A percentile compares a stretch with the other conserved stretches of the same genome.
Conservation (phyloP, 2,113 vertebrate species). For the Motacilla tschutschensis region DNA sequence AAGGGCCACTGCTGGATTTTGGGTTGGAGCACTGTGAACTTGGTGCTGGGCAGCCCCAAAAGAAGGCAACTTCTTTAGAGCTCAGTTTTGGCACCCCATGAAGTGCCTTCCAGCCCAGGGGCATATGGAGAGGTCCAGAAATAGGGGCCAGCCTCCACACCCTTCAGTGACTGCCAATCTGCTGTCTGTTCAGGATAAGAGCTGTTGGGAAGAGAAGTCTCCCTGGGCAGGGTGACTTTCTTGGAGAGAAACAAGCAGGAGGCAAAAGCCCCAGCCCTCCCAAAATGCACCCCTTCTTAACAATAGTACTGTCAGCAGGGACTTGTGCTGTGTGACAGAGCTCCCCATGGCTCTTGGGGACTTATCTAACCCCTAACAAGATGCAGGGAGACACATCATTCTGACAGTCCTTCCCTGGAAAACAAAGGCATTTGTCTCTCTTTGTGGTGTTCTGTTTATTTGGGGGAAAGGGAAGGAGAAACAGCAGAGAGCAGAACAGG, state of each 20-base stretch:
- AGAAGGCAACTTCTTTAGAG: neutral
- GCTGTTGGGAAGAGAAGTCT: neutral
- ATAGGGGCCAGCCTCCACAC: accelerated
- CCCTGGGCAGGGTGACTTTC: neutral
- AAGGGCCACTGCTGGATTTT: neutral
- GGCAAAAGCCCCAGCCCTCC: neutral
- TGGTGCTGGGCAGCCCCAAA: neutral
- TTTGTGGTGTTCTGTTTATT: neutral
- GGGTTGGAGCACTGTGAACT: neutral
- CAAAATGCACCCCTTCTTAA: neutral
- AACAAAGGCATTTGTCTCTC: slow-evolving; percentile 16
- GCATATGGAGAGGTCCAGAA: neutral
- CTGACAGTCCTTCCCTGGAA: neutral
- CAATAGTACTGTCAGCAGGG: slow-evolving; percentile 43
- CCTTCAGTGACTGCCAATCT: neutral
- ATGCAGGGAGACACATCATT: neutral
- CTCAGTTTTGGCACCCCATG: neutral
- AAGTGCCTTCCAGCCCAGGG: neutral
- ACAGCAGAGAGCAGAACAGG: neutral
- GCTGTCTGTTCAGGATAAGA: neutral
- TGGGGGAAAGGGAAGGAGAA: slow-evolving; percentile 1
- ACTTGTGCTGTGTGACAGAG: neutral
- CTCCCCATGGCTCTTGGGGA: neutral
- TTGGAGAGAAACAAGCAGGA: slow-evolving; percentile 7
- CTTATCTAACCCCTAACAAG: neutral